Base-by-base conservation (phyloP, 2,888 invertebrate genomes). In the Pterostichus niger region DNA sequence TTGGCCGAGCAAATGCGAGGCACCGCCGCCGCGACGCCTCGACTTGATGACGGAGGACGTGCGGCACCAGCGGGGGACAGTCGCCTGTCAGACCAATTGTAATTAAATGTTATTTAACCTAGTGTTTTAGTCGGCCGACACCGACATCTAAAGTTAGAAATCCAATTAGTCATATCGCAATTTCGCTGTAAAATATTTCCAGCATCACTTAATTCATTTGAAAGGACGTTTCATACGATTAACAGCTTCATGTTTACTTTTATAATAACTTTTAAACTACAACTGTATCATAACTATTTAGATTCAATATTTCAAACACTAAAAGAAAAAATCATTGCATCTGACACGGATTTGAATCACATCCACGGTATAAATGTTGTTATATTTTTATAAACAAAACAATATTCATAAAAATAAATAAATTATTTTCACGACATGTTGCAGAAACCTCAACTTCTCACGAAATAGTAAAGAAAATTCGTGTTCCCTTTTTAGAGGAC, bases 41-140 rank as follows among this genome's bases (percentile, higher is more conserved):
- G 17, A 59, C 17, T 56, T 56, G 61, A 61, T 61, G 61, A 61
- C 31, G 31, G n/a, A 33, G 31, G 46, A 9, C 9, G 46, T n/a
- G n/a, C 46, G 46, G n/a, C 46, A 46, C 46, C 9, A n/a, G 46
- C n/a, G 46, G 46, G 61, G 31, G 71, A 46, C 73, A 46, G 49
- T 9, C 73, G 73, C 31, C 73, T 73, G 73, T 73, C 73, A 73
- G 17, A 73, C 13, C 73, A 49, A 44, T 73, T 73, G 49, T 73
- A 73, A 73, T 73, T 46, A 73, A 73, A 73, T 73, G 73, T 73
- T 73, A 73, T 73, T 73, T 73, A 73, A 73, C 46, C 73, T 73
- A 73, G 44, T 73, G 49, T 73, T 73, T 44, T 49, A 73, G 73
- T 31, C 24, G 17, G 49, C n/a, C 49, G 49, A 49, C 31, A 73